phyloP scores from a whole-genome alignment of 2,113 vertebrate species.

The Corapipo altera region DNA sequence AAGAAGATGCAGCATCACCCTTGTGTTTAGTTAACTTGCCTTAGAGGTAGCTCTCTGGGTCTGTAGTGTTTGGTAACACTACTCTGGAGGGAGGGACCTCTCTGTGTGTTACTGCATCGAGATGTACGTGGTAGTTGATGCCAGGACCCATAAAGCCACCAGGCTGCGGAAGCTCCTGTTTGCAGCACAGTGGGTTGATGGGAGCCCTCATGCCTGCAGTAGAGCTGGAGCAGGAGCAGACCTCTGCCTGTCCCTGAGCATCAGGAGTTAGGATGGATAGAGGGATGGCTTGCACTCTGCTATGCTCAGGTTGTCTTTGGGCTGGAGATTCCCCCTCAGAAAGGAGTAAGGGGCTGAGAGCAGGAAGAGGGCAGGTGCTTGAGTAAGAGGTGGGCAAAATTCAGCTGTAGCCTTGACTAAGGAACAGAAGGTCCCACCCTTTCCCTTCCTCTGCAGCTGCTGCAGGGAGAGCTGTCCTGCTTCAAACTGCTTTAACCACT shows the following conservation, averaged over 20 bases:
- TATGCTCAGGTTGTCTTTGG: accelerated
- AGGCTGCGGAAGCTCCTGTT: not conserved
- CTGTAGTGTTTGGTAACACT: not conserved
- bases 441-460: not conserved
- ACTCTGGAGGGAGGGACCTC: not conserved
- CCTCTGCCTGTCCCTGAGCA: not conserved
- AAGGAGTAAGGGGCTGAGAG: not conserved
- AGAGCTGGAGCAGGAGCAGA: not conserved
- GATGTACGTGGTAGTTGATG: not conserved
- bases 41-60: not conserved
- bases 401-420: not conserved
- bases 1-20: slow-evolving; percentile 51
- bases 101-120: accelerated
- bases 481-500: not conserved
- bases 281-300: not conserved
- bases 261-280: not conserved
- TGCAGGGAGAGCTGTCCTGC: not conserved
- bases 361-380: accelerated
- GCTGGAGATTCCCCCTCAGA: accelerated
- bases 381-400: not conserved
- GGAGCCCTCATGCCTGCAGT: not conserved
- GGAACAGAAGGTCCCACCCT: not conserved
- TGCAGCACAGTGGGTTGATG: accelerated
- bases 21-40: not conserved
- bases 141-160: not conserved